Percentiles rank a stretch among this genome's conserved stretches.
Conservation (phyloP, 2,888 invertebrate species). For the Hyles lineata region DNA sequence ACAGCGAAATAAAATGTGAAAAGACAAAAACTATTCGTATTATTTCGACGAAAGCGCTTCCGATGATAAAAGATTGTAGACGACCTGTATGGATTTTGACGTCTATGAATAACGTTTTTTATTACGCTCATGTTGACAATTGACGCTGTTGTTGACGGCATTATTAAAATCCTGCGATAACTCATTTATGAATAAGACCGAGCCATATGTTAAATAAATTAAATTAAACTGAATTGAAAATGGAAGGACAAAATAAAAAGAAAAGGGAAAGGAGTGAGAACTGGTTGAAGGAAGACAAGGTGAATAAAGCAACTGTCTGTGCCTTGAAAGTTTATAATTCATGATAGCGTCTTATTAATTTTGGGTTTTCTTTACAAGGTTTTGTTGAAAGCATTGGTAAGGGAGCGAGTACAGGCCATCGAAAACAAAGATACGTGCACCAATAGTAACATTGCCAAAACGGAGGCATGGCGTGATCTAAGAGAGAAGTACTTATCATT, state of each 20-base stretch:
- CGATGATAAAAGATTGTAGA: no score
- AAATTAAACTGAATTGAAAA: background rate
- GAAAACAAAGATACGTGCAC: constrained; percentile 9
- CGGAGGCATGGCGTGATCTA: background rate
- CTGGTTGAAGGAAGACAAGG: constrained; percentile 11
- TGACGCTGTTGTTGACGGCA: no score
- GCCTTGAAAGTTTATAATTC: background rate
- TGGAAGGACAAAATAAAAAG: background rate
- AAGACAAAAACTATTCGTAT: no score
- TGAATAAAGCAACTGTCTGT: background rate
- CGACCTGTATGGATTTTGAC: no score
- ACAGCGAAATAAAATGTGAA: no score
- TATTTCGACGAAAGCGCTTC: no score
- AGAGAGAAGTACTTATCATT: background rate
- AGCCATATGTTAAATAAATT: no score
- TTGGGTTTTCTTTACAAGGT: background rate
- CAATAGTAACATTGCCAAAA: background rate
- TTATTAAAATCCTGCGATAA: no score
- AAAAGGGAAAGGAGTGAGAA: background rate
- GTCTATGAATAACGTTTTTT: no score
- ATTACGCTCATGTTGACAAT: no score
- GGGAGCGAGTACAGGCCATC: background rate
- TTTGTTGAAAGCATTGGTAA: background rate
- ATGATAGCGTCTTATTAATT: background rate
- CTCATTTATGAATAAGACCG: no score